phyloP scores from a whole-genome alignment of 2,113 vertebrate species.

The Catharus bicknelli region DNA sequence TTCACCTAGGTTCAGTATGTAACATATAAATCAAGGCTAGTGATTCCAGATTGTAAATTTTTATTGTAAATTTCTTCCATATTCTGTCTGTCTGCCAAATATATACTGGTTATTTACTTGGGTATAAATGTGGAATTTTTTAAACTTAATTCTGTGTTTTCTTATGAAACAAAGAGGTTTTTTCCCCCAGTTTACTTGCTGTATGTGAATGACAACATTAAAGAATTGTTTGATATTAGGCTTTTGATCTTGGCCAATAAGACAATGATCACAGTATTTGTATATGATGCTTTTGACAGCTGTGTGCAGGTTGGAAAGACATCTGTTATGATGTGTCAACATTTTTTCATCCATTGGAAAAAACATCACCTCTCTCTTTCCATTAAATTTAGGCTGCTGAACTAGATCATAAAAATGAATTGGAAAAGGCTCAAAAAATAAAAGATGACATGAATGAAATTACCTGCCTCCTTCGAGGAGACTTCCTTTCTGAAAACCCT shows the following conservation, averaged over 20 bases:
- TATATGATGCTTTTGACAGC: background rate
- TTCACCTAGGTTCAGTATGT: background rate
- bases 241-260: background rate
- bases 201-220: background rate
- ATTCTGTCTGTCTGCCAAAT: background rate
- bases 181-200: background rate
- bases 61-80: background rate
- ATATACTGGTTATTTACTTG: background rate
- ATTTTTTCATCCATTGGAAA: background rate
- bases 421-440: slow-evolving; percentile 58
- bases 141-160: background rate
- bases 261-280: background rate
- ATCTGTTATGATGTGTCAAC: background rate
- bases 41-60: background rate
- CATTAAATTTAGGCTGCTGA: slow-evolving; percentile 69
- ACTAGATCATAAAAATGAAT: slow-evolving; percentile 54
- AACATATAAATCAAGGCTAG: background rate
- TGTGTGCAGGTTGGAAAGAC: background rate
- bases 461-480: slow-evolving; percentile 67
- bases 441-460: slow-evolving; percentile 75
- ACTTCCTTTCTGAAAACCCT: slow-evolving; percentile 69
- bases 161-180: background rate
- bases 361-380: background rate
- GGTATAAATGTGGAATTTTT: background rate
- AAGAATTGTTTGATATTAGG: background rate